Evolutionary conservation across 2,113 vertebrate species (phyloP).

Genomic region (Leucoraja erinaceus): DNA sequence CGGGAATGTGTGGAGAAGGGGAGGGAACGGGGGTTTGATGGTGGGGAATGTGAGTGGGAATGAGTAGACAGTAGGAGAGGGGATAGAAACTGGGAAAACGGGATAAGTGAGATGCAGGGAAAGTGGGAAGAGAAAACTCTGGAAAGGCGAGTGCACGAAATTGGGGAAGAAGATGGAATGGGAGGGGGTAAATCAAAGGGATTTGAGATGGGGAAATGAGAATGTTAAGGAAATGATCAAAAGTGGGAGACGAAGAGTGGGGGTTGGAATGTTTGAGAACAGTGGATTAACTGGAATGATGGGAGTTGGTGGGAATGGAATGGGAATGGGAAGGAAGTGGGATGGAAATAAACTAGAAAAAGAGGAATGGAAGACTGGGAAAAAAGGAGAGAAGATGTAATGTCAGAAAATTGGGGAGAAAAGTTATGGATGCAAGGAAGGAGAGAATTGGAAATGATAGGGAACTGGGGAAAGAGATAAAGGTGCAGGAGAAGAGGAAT

Average conservation of each 20-base stretch:
- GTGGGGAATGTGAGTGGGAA: not conserved
- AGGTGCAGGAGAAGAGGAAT: not conserved
- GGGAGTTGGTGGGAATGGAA: not conserved
- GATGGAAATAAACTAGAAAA: not conserved
- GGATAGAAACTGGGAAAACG: not conserved
- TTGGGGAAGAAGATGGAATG: not conserved
- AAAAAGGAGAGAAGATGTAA: not conserved
- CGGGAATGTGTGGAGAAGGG: no score
- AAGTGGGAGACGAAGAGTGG: no score
- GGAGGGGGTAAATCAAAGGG: not conserved
- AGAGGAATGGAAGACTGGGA: not conserved
- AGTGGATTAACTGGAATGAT: no score
- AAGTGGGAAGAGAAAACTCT: not conserved
- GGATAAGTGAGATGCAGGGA: not conserved
- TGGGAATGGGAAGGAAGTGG: not conserved
- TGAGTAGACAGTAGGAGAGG: no score
- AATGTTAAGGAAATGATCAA: no score
- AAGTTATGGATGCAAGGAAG: no score
- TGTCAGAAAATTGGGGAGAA: not conserved
- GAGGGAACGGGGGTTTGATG: no score
- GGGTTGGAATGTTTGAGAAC: no score
- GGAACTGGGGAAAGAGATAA: no score
- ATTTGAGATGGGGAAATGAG: no score
- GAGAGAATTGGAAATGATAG: not conserved
- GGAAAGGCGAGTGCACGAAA: not conserved